Conservation (phyloP, 2,797 vertebrate species). For the Karalla daura region DNA sequence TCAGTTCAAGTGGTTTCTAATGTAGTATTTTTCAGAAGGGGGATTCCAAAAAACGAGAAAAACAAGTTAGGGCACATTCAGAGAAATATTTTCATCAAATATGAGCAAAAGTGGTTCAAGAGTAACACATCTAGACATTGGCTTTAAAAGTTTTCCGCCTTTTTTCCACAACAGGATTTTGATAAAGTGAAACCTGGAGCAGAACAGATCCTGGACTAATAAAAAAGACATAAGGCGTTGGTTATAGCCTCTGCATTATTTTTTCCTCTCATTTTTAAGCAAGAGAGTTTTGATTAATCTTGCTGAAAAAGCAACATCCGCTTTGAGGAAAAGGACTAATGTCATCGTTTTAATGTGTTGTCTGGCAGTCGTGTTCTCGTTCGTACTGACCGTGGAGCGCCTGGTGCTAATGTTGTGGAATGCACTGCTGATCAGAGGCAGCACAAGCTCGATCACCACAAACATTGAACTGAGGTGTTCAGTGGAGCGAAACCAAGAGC, state of each 20-base stretch:
- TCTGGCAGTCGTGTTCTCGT: too few relatives aligned
- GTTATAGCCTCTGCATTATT: too few relatives aligned
- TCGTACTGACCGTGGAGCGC: too few relatives aligned
- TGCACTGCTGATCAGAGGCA: not conserved
- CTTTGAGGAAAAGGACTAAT: too few relatives aligned
- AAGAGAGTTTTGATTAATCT: too few relatives aligned
- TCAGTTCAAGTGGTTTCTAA: not conserved
- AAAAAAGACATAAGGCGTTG: too few relatives aligned
- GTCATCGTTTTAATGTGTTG: too few relatives aligned
- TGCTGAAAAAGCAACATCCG: too few relatives aligned
- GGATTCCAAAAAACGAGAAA: not conserved
- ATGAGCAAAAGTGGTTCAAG: not conserved
- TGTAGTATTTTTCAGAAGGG: not conserved
- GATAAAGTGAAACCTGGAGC: not conserved
- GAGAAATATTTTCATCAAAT: conserved; percentile 2
- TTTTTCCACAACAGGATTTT: not conserved
- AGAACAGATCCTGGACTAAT: too few relatives aligned
- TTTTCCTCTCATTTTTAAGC: too few relatives aligned
- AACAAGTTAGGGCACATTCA: not conserved
- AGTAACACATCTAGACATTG: not conserved
- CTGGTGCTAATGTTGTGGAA: too few relatives aligned
- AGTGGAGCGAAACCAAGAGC: not conserved
- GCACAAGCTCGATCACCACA: not conserved
- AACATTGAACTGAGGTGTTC: not conserved
- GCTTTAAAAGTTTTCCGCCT: not conserved